A percentile compares a stretch with the other conserved stretches of the same genome.
Evolutionary conservation across 2,888 invertebrate species (phyloP).

Genomic region (Yponomeuta malinellus): DNA sequence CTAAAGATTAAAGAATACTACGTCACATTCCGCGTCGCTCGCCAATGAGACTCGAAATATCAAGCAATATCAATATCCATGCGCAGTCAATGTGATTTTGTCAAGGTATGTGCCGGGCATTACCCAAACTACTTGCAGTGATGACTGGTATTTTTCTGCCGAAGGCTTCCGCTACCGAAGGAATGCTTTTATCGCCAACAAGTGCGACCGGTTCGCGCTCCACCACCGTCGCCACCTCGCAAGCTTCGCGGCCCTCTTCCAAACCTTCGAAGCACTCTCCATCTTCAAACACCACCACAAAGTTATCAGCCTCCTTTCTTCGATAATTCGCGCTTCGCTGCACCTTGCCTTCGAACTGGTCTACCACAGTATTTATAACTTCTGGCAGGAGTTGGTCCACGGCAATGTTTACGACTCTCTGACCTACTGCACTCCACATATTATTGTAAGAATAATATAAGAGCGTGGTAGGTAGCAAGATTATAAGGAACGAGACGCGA

Average conservation of each 20-base stretch:
- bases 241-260: slow-evolving; percentile 9
- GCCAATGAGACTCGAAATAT: no score
- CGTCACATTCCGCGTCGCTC: no score
- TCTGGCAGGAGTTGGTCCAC: neutral
- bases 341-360: neutral
- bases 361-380: neutral
- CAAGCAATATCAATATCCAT: no score
- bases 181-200: neutral
- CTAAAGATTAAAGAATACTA: no score
- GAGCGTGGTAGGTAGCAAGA: neutral
- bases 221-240: neutral
- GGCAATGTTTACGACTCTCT: neutral
- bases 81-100: no score
- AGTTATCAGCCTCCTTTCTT: neutral
- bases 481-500: no score
- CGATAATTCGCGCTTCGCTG: neutral
- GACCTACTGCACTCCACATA: neutral
- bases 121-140: no score
- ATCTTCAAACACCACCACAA: slow-evolving; percentile 23
- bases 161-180: no score
- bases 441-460: neutral
- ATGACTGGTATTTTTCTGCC: no score
- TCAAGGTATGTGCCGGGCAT: no score
- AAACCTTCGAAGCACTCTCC: slow-evolving; percentile 25
- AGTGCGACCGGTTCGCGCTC: neutral